Evolutionary conservation across 1,140 invertebrate species (phyloP).

Genomic region (Hydropsyche tenuis): DNA sequence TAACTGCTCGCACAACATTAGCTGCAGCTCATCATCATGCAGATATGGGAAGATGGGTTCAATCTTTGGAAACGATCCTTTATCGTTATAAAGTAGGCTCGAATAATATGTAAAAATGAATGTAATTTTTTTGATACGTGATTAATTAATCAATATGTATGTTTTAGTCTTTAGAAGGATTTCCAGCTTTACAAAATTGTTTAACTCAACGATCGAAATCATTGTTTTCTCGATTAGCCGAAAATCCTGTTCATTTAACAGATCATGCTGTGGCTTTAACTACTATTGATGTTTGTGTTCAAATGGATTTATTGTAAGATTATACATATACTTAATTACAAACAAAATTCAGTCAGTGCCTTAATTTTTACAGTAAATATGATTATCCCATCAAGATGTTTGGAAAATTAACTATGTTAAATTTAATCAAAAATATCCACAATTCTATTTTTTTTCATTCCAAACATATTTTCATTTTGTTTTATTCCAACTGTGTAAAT

Average conservation of each 20-base stretch:
- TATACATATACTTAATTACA: not conserved
- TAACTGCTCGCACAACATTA: constrained; percentile 83
- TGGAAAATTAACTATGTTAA: no score
- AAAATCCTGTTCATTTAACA: constrained; percentile 37
- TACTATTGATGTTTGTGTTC: constrained; percentile 44
- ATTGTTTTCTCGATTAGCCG: constrained; percentile 40
- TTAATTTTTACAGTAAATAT: no score
- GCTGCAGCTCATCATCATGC: constrained; percentile 77
- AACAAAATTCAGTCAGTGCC: no score
- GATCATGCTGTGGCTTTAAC: constrained; percentile 36
- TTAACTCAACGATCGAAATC: constrained; percentile 43
- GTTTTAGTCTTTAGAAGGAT: constrained; percentile 45
- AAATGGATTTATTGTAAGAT: constrained; percentile 47
- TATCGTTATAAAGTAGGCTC: constrained; percentile 42
- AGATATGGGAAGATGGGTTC: constrained; percentile 69
- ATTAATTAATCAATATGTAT: not conserved
- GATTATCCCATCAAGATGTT: no score
- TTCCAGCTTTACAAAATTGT: constrained; percentile 40
- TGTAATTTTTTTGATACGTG: not conserved
- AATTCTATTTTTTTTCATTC: no score
- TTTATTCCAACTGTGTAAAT: no score
- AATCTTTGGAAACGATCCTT: constrained; percentile 59
- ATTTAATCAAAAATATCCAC: no score
- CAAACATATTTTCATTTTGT: no score
- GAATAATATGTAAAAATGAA: not conserved